Percentiles rank a stretch among this genome's conserved stretches.
phyloP scores from a whole-genome alignment of 1,140 invertebrate genomes.

The Dinoponera quadriceps region DNA sequence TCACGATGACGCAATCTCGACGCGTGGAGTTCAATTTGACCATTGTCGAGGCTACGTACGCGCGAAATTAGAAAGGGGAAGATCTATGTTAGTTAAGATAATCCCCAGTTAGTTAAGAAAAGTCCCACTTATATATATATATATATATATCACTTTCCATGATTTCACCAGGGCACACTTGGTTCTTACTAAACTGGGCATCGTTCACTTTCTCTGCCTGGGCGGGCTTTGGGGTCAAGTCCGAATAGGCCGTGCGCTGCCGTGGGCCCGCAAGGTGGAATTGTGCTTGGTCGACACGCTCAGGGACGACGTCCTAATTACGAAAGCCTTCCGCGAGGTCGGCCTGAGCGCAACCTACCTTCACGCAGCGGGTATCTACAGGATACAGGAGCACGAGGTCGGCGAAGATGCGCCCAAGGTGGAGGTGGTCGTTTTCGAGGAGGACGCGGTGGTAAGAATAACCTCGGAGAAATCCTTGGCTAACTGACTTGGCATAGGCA shows the following conservation, averaged over 20 bases:
- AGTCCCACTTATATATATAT: neutral
- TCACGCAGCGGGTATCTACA: constrained; percentile 78
- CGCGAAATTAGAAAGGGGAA: neutral
- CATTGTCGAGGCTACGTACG: too few species aligned
- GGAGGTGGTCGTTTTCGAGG: constrained; percentile 78
- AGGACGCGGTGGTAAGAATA: constrained; percentile 76
- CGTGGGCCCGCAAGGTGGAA: constrained; percentile 81
- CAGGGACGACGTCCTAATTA: constrained; percentile 79
- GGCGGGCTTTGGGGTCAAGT: constrained; percentile 82
- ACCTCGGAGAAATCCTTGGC: neutral
- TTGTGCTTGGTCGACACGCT: constrained; percentile 80
- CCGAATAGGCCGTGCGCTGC: constrained; percentile 79
- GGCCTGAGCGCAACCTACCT: constrained; percentile 78
- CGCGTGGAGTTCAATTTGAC: too few species aligned
- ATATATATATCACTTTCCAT: neutral
- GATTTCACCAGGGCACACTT: constrained; percentile 75
- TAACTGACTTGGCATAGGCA: neutral
- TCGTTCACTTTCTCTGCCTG: constrained; percentile 82
- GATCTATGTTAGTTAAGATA: neutral
- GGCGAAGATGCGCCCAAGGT: constrained; percentile 77
- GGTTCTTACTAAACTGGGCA: constrained; percentile 77
- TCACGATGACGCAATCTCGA: too few species aligned
- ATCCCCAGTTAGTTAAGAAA: too few species aligned
- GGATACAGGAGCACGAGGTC: constrained; percentile 77
- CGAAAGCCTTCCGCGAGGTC: constrained; percentile 79